These are phyloP conservation scores for Stratiomys singularior DNA, from an alignment of 2,888 invertebrate species.

Conservation along the genomic window DNA sequence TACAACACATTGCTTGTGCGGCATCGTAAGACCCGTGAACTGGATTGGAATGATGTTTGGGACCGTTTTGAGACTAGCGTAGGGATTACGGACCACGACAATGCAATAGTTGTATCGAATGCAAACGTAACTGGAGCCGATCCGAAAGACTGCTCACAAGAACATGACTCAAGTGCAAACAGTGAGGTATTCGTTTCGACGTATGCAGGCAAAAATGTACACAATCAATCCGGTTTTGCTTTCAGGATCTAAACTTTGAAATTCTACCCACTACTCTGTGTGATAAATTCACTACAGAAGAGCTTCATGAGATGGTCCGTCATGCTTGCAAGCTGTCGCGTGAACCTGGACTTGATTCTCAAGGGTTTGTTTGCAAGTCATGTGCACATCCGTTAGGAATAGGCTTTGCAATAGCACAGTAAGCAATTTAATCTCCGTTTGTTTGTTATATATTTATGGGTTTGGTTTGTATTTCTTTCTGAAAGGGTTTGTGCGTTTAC, in stretches of 20 bases:
- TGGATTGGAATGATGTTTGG: conserved; percentile 71
- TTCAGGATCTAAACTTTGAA: conserved; percentile 70
- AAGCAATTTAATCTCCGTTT: conserved; percentile 48
- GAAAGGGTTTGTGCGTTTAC: conserved; percentile 84
- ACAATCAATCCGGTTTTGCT: conserved; percentile 58
- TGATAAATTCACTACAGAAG: conserved; percentile 69
- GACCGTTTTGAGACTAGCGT: conserved; percentile 61
- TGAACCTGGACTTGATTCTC: conserved; percentile 85
- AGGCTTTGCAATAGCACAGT: conserved; percentile 70
- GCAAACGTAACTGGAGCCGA: not conserved
- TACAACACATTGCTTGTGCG: conserved; percentile 62
- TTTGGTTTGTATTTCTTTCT: too few relatives aligned
- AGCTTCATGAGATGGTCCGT: conserved; percentile 71
- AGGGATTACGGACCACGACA: conserved; percentile 38
- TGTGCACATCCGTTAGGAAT: conserved; percentile 71
- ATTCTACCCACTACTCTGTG: conserved; percentile 68
- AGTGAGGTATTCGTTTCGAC: not conserved
- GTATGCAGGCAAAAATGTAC: not conserved
- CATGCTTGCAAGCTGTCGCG: conserved; percentile 75
- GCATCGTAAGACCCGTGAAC: conserved; percentile 60
- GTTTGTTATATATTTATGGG: too few relatives aligned
- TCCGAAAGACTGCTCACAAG: not conserved
- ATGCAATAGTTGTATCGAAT: not conserved
- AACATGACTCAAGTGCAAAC: too few relatives aligned
- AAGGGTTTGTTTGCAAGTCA: conserved; percentile 84